A percentile compares a stretch with the other conserved stretches of the same genome.
Evolutionary conservation across 2,888 invertebrate genomes (phyloP).

Genomic region (Piscicola geometra): DNA sequence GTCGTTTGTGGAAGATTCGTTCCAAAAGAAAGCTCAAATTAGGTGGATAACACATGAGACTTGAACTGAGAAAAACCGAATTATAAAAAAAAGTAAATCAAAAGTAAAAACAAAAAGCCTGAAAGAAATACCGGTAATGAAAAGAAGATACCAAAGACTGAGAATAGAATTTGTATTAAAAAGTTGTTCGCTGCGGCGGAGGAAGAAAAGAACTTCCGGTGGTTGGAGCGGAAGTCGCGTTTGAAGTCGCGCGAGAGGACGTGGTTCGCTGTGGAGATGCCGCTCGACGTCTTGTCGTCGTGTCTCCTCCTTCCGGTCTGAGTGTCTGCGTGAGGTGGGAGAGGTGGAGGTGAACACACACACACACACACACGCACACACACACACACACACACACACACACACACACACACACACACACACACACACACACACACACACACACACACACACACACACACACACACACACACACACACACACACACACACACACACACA

Average conservation of each 20-base stretch:
- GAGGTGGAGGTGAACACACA: neutral
- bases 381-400: conserved; percentile 19
- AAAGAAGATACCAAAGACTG: neutral
- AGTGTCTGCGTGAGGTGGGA: neutral
- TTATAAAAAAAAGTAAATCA: too few relatives aligned
- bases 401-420: conserved; percentile 19
- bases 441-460: conserved; percentile 19
- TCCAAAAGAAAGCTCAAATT: too few relatives aligned
- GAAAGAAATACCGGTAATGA: neutral
- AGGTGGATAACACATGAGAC: too few relatives aligned
- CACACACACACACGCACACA: conserved; percentile 15
- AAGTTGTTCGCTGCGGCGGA: neutral
- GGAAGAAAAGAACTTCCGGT: neutral
- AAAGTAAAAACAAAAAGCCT: neutral
- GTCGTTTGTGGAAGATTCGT: too few relatives aligned
- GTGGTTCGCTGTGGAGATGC: neutral
- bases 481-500: conserved; percentile 19
- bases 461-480: conserved; percentile 19
- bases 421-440: conserved; percentile 19
- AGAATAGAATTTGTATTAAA: neutral
- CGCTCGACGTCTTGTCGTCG: neutral
- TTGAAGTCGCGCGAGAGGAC: neutral
- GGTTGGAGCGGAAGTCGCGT: neutral
- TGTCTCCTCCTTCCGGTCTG: neutral
- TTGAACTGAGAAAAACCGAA: too few relatives aligned